Percentiles rank a stretch among this genome's conserved stretches.
Evolutionary conservation across 2,797 vertebrate genomes (phyloP).

Genomic region (Sebastes trivittatus): DNA sequence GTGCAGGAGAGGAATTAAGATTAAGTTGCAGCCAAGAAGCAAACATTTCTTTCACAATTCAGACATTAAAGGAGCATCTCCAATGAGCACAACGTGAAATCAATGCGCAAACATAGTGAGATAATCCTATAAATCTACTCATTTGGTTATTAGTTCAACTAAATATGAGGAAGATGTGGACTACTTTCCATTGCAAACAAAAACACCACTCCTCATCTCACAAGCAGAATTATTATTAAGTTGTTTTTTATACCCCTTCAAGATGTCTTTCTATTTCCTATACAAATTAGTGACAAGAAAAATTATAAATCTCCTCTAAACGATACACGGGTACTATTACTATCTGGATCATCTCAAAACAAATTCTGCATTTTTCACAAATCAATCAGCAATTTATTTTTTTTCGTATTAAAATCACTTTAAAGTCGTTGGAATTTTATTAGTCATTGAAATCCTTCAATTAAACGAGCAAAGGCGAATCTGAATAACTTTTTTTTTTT

Average conservation of each 20-base stretch:
- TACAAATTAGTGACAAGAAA: too few species aligned
- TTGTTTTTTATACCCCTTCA: too few species aligned
- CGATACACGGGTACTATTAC: neutral
- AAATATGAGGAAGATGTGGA: too few species aligned
- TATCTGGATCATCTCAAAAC: neutral
- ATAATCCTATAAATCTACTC: neutral
- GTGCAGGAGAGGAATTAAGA: neutral
- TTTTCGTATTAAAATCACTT: neutral
- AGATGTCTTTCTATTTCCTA: too few species aligned
- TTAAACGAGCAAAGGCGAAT: neutral
- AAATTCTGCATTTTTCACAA: neutral
- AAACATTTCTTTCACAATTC: neutral
- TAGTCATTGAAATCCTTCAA: neutral
- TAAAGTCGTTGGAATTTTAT: neutral
- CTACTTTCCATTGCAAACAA: too few species aligned
- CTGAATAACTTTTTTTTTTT: conserved; percentile 35
- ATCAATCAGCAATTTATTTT: neutral
- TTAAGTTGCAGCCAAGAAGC: neutral
- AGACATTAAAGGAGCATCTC: neutral
- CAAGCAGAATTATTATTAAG: too few species aligned
- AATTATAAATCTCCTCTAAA: neutral
- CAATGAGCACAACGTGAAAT: neutral
- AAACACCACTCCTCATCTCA: too few species aligned
- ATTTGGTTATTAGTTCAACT: too few species aligned
- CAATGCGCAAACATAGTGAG: neutral